Base-by-base conservation (phyloP, 2,888 invertebrate species). In the Scrobipalpa costella region DNA sequence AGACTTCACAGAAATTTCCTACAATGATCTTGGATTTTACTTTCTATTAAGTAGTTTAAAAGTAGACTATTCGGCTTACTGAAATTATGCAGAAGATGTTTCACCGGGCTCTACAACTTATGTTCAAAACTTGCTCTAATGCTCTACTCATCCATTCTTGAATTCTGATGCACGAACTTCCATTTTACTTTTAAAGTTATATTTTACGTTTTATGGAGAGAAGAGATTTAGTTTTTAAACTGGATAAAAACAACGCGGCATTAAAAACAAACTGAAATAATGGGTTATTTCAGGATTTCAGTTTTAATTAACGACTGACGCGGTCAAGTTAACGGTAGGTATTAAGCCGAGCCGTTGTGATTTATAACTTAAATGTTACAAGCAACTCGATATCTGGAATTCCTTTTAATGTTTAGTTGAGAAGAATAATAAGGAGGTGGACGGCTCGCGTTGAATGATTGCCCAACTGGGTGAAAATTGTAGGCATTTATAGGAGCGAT, bases 1-100 rank as follows among this genome's bases (percentile, higher is more conserved):
- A 55, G 15, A 9, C 15, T 27, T 33, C n/a, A n/a, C 55, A n/a
- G 5, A 33, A 55, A 40, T 27, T 40, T 58, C 15, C 15, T 8
- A 38, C 17, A 13, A 27, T n/a, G 36, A 19, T 36, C n/a, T 49
- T 49, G n/a, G 55, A 64, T 60, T 27, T 64, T 64, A 47, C 61
- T 61, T 61, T 64, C 57, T 49, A 38, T n/a, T n/a, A n/a, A n/a
- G n/a, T 47, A 50, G 21, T 61, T 61, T 61, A 27, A 59, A 38
- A 61, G 57, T 47, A 44, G 47, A 17, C 64, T 61, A 61, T 27
- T 49, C 36, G 7, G 57, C 61, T 34, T 57, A 8, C 49, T 57
- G 63, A 40, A 52, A 64, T 61, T 64, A 64, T 61, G 64, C 64
- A 64, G 57, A 58, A 58, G 57, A 61, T 62, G 57, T 64, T 64